These are phyloP conservation scores for Cryptoblepharus egeriae DNA, from an alignment of 2,797 vertebrate species.

Conservation along the genomic window DNA sequence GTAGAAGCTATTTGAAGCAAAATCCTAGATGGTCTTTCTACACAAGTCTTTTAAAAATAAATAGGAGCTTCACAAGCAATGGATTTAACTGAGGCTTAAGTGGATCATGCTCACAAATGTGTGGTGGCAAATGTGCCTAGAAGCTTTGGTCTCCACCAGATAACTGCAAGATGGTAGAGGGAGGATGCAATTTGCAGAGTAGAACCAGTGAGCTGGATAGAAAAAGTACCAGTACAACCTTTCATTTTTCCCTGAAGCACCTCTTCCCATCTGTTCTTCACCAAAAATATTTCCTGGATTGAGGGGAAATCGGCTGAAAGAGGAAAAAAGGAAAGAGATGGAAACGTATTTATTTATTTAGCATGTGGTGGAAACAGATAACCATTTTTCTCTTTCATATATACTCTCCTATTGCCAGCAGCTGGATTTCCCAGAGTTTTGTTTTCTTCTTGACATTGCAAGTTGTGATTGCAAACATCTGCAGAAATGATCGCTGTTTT, in stretches of 20 bases:
- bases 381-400: not conserved
- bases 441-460: not conserved
- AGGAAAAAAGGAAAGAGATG: not conserved
- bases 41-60: not conserved
- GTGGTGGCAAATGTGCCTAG: accelerated
- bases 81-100: not conserved
- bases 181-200: not conserved
- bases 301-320: not conserved
- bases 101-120: accelerated
- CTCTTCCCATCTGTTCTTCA: not conserved
- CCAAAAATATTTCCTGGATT: not conserved
- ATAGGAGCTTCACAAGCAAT: no score
- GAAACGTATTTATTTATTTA: no score
- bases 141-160: not conserved
- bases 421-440: not conserved
- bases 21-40: not conserved
- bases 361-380: not conserved
- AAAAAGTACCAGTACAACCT: no score
- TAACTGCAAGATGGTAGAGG: not conserved
- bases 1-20: not conserved
- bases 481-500: not conserved
- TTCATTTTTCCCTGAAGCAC: no score
- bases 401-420: no score
- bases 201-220: no score
- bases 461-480: no score